These are phyloP conservation scores for Liparis tanakae DNA, from an alignment of 2,797 vertebrate species.

Conservation along the genomic window DNA sequence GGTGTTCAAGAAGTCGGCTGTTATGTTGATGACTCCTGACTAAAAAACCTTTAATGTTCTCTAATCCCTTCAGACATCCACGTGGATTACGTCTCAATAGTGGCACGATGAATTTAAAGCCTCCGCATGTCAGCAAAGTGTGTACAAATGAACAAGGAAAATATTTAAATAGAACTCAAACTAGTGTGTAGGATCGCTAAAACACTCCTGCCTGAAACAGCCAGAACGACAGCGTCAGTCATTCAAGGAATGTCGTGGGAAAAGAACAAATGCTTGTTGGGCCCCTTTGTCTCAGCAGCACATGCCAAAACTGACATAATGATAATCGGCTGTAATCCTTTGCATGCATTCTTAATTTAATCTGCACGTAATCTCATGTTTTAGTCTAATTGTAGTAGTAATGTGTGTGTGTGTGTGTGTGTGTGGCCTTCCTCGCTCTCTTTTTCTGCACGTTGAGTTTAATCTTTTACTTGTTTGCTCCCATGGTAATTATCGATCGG, in stretches of 20 bases:
- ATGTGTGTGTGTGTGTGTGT: constrained; percentile 7
- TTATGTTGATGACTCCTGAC: constrained; percentile 16
- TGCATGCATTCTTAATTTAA: constrained; percentile 70
- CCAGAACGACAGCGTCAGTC: constrained; percentile 12
- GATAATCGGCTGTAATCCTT: constrained; percentile 71
- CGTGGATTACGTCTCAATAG: constrained; percentile 36
- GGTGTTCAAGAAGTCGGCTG: constrained; percentile 18
- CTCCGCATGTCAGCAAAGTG: not conserved
- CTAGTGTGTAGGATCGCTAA: not conserved
- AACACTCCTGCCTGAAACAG: constrained; percentile 10
- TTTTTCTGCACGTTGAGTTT: not conserved
- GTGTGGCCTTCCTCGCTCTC: not conserved
- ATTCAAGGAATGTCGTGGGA: constrained; percentile 16
- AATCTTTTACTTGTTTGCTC: constrained; percentile 4
- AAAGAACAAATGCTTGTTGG: constrained; percentile 30
- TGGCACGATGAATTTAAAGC: constrained; percentile 13
- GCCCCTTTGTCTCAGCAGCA: not conserved
- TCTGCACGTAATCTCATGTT: constrained; percentile 65
- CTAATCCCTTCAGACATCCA: constrained; percentile 32
- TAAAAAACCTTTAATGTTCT: constrained; percentile 22
- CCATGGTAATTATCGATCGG: constrained; percentile 24
- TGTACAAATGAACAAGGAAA: not conserved
- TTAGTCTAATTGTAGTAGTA: constrained; percentile 39
- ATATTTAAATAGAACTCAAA: not conserved
- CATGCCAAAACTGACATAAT: constrained; percentile 59